Conservation (phyloP, 2,888 invertebrate genomes). For the Drosophila fungiperda region DNA sequence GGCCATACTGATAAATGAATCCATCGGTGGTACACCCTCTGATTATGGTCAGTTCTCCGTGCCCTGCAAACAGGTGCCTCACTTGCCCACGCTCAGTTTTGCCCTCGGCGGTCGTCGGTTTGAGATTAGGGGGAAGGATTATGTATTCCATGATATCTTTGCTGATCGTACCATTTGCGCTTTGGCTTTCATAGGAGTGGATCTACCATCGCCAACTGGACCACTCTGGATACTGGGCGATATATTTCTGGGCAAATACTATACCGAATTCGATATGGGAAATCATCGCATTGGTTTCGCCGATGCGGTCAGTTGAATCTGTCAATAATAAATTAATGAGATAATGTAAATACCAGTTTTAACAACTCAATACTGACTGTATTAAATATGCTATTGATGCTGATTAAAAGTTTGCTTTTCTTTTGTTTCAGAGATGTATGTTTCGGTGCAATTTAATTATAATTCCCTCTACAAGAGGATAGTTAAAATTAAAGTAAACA, state of each 20-base stretch:
- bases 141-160: slow-evolving; percentile 91
- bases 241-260: slow-evolving; percentile 69
- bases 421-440: neutral
- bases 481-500: slow-evolving; percentile 48
- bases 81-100: slow-evolving; percentile 92
- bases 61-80: slow-evolving; percentile 91
- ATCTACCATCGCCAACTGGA: slow-evolving; percentile 65
- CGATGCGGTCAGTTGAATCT: slow-evolving; percentile 83
- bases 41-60: slow-evolving; percentile 92
- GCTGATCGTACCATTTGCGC: slow-evolving; percentile 91
- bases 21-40: slow-evolving; percentile 92
- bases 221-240: slow-evolving; percentile 75
- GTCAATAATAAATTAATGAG: neutral
- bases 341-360: too few relatives aligned
- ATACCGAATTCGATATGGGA: slow-evolving; percentile 76
- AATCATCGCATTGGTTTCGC: slow-evolving; percentile 72
- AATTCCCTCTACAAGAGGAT: neutral
- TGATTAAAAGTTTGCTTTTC: neutral
- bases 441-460: neutral
- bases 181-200: slow-evolving; percentile 71
- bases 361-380: neutral
- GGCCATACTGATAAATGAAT: slow-evolving; percentile 91
- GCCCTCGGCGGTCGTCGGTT: slow-evolving; percentile 90
- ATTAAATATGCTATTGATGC: too few relatives aligned
- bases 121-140: slow-evolving; percentile 91